Base-by-base conservation (phyloP, 2,888 invertebrate species). In the Phorcus lineatus region DNA sequence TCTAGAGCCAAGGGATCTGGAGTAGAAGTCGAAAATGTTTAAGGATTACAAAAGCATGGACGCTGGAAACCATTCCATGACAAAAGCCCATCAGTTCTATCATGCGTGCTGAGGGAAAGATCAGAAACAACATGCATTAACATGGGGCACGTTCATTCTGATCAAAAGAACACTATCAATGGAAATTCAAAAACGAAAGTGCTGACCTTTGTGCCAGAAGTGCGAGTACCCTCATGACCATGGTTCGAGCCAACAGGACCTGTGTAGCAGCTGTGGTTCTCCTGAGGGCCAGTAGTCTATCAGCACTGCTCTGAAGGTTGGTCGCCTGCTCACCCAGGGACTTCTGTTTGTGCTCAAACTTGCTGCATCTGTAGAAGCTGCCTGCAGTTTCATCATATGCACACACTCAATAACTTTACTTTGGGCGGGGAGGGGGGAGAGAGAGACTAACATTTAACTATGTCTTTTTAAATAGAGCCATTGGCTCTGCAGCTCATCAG, bases 181-280 rank as follows among this genome's bases (percentile, higher is more conserved):
- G 36, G n/a, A n/a, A n/a, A n/a, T n/a, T n/a, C n/a, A n/a, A n/a
- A n/a, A n/a, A 47, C 11, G 11, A 47, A 47, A 47, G 47, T 47
- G 70, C 86, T 74, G 80, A 94, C 93, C 93, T 93, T 28, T 93
- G 91, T 62, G 94, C 93, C 11, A 94, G 90, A 7, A 95, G 92
- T 0, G 94, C 94, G 3, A 95, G 91, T 0, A 94, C 94, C 81
- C 94, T 94, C 86, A 95, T 93, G n/a, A 95, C 94, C 52, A 95
- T 94, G 52, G 94, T 94, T 52, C 95, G 92, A 0, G 95, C 94
- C 36, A 95, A 91, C 52, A 95, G 92, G 54, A 95, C 94, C 86
- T 94, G 94, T 78, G 94, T 92, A 0, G 95, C 94, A 62, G 92
- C 91, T 0, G 94, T 94, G 19, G 94, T 92, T 84, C 95, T 94